phyloP scores from a whole-genome alignment of 1,140 invertebrate genomes.

The Drosophila nigrodunni region DNA sequence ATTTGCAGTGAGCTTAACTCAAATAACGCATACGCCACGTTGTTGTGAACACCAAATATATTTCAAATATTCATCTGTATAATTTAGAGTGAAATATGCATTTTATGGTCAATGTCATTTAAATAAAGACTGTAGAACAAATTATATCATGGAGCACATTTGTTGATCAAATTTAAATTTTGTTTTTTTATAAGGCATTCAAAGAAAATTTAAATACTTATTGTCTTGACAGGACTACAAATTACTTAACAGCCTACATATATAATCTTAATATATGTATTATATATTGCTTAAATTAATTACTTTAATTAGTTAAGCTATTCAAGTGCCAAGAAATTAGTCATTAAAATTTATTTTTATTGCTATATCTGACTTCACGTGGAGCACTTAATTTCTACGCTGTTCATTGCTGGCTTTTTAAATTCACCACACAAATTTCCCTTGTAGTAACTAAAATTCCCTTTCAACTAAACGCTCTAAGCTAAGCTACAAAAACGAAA shows the following conservation, averaged over 20 bases:
- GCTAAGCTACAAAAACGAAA: not conserved
- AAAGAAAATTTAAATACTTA: no score
- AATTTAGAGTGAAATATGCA: not conserved
- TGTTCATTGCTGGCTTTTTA: no score
- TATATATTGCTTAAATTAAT: no score
- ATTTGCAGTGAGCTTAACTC: conserved; percentile 30
- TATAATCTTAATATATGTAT: no score
- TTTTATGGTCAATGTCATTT: no score
- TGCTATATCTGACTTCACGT: not conserved
- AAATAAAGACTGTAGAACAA: no score
- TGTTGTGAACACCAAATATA: not conserved
- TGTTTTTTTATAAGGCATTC: no score
- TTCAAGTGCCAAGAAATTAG: not conserved
- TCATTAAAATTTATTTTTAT: not conserved
- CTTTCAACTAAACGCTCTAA: conserved; percentile 38
- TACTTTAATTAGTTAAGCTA: not conserved
- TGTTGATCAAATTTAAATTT: no score
- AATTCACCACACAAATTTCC: conserved; percentile 58
- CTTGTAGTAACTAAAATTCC: conserved; percentile 35
- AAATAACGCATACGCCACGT: conserved; percentile 34
- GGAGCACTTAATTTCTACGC: not conserved
- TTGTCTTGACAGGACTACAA: no score
- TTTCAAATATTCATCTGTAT: not conserved
- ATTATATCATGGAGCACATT: no score
- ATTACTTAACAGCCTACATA: no score